Base-by-base conservation (phyloP, 2,113 vertebrate species). In the Ginglymostoma cirratum region DNA sequence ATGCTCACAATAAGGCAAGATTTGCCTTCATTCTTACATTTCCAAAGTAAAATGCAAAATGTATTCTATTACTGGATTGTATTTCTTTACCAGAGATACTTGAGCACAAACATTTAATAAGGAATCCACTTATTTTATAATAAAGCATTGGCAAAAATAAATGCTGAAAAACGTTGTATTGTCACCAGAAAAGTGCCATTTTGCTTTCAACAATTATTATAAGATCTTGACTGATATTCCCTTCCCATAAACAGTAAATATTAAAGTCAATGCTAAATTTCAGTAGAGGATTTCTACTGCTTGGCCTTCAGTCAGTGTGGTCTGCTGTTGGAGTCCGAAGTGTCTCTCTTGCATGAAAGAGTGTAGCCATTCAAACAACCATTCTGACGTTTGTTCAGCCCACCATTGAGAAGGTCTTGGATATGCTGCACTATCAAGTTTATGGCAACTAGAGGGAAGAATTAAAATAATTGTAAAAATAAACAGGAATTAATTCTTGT, bases 391-490 rank as follows among this genome's bases (percentile, higher is more conserved):
- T 99, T 99, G 96, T 96, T 98, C 96, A 97, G 97, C 48, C 99
- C 99, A 0, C 99, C 99, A 0, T 98, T 99, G 72, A 99, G 98
- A 97, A 99, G 99, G 98, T 99, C 99, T 97, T 99, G 99, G 97
- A 99, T 99, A 97, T 99, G 99, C 97, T 99, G 99, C 95, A 99
- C 99, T 1, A 99, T 99, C 97, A 99, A 97, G 97, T 99, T 99
- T 97, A 99, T 99, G 96, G 99, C 99, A 97, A 99, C 99, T 99
- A 97, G 69, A 12, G 12, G 61, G 96, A 96, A 45, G 96, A 94
- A 95, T 55, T 86, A 48, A 96, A 66, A 15, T 92, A 72, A 95
- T 80, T 17, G 0, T 48, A 52, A 52, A 85, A 34, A 78, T 21
- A 67, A 34, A 69, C 8, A 19, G 30, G 30, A 80, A 78, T 96